A percentile compares a stretch with the other conserved stretches of the same genome.
Evolutionary conservation across 2,888 invertebrate genomes (phyloP).

Genomic region (Dolichomitus sp.): DNA sequence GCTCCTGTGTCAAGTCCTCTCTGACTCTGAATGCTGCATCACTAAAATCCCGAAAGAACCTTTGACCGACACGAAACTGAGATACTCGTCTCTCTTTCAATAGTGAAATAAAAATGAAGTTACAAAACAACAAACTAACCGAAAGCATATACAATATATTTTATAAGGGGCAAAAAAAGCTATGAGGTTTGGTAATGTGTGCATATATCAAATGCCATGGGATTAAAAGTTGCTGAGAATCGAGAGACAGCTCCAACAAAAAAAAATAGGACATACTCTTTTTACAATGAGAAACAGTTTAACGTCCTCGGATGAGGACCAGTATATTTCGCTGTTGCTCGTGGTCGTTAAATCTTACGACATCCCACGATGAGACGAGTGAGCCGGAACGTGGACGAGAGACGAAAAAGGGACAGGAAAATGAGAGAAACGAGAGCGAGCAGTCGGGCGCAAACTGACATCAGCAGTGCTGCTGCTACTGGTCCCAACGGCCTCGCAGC

Average conservation of each 20-base stretch:
- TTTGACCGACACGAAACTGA: slow-evolving; percentile 36
- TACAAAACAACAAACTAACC: neutral
- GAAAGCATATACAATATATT: neutral
- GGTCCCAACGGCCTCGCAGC: slow-evolving; percentile 41
- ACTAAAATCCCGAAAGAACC: slow-evolving; percentile 44
- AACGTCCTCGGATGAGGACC: slow-evolving; percentile 5
- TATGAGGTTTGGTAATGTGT: neutral
- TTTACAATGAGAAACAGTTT: slow-evolving; percentile 23
- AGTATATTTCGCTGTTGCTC: slow-evolving; percentile 10
- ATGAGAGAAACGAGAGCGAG: slow-evolving; percentile 12
- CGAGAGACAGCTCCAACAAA: neutral
- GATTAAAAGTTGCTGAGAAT: slow-evolving; percentile 3
- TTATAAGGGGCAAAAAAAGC: neutral
- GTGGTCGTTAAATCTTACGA: slow-evolving; percentile 35
- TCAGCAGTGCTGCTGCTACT: slow-evolving; percentile 24
- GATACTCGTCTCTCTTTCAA: slow-evolving; percentile 24
- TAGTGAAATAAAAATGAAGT: slow-evolving; percentile 8
- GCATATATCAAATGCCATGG: slow-evolving; percentile 1
- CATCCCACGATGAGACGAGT: slow-evolving; percentile 4
- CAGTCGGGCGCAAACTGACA: slow-evolving; percentile 49
- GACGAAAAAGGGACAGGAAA: slow-evolving; percentile 22
- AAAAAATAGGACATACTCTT: neutral
- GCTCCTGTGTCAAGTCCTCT: slow-evolving; percentile 33
- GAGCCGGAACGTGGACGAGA: slow-evolving; percentile 3
- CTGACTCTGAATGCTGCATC: slow-evolving; percentile 42